These are phyloP conservation scores for Staurois parvus DNA, from an alignment of 2,797 vertebrate species.

Conservation along the genomic window DNA sequence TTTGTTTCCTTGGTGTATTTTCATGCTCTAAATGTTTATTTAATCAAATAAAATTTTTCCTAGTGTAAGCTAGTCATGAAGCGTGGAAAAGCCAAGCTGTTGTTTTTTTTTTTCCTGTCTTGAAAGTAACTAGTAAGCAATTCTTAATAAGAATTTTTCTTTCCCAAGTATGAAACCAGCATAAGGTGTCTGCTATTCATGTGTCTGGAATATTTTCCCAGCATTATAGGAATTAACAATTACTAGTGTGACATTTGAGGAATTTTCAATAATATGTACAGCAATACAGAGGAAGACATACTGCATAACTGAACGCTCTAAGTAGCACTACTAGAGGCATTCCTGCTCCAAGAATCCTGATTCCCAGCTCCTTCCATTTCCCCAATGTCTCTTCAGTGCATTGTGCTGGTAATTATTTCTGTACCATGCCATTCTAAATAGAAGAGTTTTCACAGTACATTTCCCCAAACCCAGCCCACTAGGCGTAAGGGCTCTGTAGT, in stretches of 20 bases:
- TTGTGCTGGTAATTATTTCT: not conserved
- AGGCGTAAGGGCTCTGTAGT: no score
- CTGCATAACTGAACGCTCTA: not conserved
- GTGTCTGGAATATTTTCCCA: not conserved
- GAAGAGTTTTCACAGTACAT: not conserved
- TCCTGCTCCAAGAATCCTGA: not conserved
- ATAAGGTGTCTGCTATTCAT: conserved; percentile 37
- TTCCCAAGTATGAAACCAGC: conserved; percentile 20
- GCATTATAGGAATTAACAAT: not conserved
- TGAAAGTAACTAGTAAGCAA: conserved; percentile 58
- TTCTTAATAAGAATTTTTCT: conserved; percentile 49
- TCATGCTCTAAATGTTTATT: conserved; percentile 63
- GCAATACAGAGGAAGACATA: not conserved
- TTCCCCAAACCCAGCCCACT: not conserved
- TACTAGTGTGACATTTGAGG: not conserved
- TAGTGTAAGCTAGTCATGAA: conserved; percentile 62
- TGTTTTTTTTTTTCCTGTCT: conserved; percentile 42
- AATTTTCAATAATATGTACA: no score
- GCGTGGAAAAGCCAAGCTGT: conserved; percentile 62
- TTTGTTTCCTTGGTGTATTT: conserved; percentile 58
- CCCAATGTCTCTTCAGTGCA: not conserved
- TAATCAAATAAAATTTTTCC: conserved; percentile 63
- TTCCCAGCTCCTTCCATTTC: not conserved
- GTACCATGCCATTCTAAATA: not conserved
- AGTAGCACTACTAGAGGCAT: not conserved